Evolutionary conservation across 2,888 invertebrate genomes (phyloP).

Genomic region (Gibbula magus): DNA sequence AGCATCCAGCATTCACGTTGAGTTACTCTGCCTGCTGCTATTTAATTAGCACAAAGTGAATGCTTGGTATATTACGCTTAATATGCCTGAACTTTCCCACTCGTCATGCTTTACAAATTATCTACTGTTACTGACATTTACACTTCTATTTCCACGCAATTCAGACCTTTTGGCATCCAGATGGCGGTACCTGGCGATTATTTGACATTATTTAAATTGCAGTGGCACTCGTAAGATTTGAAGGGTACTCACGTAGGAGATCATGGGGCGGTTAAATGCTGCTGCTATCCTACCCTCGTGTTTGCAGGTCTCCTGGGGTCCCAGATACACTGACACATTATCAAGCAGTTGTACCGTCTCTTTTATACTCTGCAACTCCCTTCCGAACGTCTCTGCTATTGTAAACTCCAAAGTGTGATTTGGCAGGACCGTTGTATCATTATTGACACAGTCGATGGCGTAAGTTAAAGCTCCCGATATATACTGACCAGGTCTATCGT

Average conservation of each 20-base stretch:
- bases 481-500: constrained; percentile 84
- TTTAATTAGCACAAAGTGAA: too few relatives aligned
- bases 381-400: constrained; percentile 92
- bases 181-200: neutral
- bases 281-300: constrained; percentile 95
- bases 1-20: too few relatives aligned
- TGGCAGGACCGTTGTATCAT: constrained; percentile 72
- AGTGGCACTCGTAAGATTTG: neutral
- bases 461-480: constrained; percentile 90
- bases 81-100: too few relatives aligned
- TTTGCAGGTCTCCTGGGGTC: constrained; percentile 90
- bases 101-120: too few relatives aligned
- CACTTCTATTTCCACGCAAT: too few relatives aligned
- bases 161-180: too few relatives aligned
- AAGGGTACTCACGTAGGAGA: constrained; percentile 89
- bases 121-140: too few relatives aligned
- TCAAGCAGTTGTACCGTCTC: constrained; percentile 88
- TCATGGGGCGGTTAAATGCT: constrained; percentile 95
- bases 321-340: constrained; percentile 91
- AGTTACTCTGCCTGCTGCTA: too few relatives aligned
- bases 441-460: constrained; percentile 86
- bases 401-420: constrained; percentile 87
- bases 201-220: neutral
- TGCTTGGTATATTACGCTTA: too few relatives aligned
- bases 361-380: constrained; percentile 89